Base-by-base conservation (phyloP, 2,888 invertebrate genomes). In the Drosophila kokeensis region DNA sequence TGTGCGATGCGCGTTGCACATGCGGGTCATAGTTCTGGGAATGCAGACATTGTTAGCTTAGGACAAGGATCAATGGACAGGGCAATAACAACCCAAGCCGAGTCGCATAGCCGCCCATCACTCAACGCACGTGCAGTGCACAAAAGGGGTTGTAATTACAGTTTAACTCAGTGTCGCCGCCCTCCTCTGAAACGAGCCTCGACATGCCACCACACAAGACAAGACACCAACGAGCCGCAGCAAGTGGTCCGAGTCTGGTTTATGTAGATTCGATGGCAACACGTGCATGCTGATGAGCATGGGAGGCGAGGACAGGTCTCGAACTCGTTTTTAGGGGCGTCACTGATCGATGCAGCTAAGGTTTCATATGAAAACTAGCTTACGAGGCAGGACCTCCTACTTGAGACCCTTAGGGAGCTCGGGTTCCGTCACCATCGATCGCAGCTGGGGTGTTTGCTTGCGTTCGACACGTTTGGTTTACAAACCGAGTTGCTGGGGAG, bases 111-210 rank as follows among this genome's bases (percentile, higher is more conserved):
- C 63, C 64, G 83, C 80, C 77, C 79, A 82, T 84, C 83, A 83
- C 74, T 85, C 83, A 77, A 55, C 83, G 81, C 87, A 82, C 87
- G 84, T 87, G 87, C 87, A 82, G 36, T 30, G 21, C 63, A 86
- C 82, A 85, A 85, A 85, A 83, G 84, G 80, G 85, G 75, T 84
- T 76, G 82, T 85, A 84, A 87, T 85, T 85, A 79, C 71, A 76
- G 78, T 83, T 83, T 74, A 83, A 79, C 84, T 86, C 74, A 53
- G 57, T 69, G 82, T 76, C 53, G 76, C 69, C 82, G 69, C 65
- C 86, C 83, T 79, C 82, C 84, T 81, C 72, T 63, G 76, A 75
- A 60, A 72, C 69, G 58, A 65, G 50, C 61, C 64, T 58, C 58
- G 42, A 50, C 62, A 65, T 55, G 53, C 32, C 66, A 69, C 27